phyloP scores from a whole-genome alignment of 1,140 invertebrate genomes.

The Anastrepha obliqua region DNA sequence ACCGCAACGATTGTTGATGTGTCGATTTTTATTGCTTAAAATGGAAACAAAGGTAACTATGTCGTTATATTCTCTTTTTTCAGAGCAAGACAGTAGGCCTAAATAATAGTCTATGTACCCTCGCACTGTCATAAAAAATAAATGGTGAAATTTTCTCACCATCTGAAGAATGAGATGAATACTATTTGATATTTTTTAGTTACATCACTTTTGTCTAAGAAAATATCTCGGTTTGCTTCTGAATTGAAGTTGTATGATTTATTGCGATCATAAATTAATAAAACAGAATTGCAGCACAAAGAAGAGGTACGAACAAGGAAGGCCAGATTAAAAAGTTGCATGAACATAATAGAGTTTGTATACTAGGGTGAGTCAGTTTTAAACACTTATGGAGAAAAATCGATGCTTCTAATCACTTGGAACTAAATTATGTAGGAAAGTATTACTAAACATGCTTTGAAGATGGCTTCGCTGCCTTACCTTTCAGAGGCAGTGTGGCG shows the following conservation, averaged over 20 bases:
- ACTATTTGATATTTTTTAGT: neutral
- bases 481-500: no score
- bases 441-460: no score
- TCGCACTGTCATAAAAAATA: neutral
- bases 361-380: no score
- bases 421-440: no score
- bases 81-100: neutral
- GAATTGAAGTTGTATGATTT: neutral
- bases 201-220: neutral
- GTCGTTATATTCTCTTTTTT: neutral
- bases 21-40: neutral
- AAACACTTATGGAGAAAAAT: no score
- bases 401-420: no score
- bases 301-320: neutral
- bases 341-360: no score
- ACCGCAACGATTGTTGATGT: neutral
- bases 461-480: no score
- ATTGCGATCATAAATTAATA: conserved; percentile 43
- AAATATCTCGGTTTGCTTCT: neutral
- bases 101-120: neutral
- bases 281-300: neutral
- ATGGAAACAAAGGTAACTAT: neutral
- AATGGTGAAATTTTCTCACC: neutral
- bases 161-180: neutral
- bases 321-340: neutral